phyloP scores from a whole-genome alignment of 2,113 vertebrate species.

The Thymallus thymallus region DNA sequence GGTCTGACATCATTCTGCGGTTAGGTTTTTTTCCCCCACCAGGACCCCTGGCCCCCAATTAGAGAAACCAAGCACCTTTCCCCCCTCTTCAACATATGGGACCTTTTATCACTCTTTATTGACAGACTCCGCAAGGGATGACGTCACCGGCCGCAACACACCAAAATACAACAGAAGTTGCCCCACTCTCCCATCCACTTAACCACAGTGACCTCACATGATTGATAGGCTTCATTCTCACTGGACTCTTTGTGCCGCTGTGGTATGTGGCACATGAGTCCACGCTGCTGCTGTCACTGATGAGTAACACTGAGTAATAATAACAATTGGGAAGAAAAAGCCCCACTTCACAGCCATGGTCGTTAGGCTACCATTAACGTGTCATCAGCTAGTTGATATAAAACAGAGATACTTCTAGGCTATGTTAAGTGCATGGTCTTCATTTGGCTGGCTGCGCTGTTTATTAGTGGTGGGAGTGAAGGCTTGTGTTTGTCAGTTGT shows the following conservation, averaged over 20 bases:
- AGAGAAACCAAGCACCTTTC: constrained; percentile 28
- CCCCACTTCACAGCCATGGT: constrained; percentile 35
- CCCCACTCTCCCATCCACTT: constrained; percentile 16
- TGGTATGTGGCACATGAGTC: constrained; percentile 48
- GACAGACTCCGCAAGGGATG: constrained; percentile 59
- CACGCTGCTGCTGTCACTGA: constrained; percentile 23
- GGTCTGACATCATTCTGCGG: constrained; percentile 60
- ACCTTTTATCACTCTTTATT: constrained; percentile 60
- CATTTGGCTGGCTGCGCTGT: neutral
- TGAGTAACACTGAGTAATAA: constrained; percentile 68
- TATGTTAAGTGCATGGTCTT: constrained; percentile 27
- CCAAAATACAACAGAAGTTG: constrained; percentile 52
- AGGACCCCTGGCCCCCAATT: constrained; percentile 5
- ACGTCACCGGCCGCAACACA: constrained; percentile 59
- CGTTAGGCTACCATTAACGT: constrained; percentile 44
- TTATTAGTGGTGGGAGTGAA: neutral
- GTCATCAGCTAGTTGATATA: constrained; percentile 48
- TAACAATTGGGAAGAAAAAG: constrained; percentile 52
- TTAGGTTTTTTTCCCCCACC: constrained; percentile 45
- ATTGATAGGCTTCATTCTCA: constrained; percentile 60
- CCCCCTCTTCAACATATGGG: constrained; percentile 27
- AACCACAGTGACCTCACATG: constrained; percentile 58
- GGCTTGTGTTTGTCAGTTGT: constrained; percentile 17
- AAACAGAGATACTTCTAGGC: neutral
- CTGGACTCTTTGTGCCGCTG: constrained; percentile 61